These are phyloP conservation scores for Hippocampus zosterae DNA, from an alignment of 2,113 vertebrate species.

Conservation along the genomic window DNA sequence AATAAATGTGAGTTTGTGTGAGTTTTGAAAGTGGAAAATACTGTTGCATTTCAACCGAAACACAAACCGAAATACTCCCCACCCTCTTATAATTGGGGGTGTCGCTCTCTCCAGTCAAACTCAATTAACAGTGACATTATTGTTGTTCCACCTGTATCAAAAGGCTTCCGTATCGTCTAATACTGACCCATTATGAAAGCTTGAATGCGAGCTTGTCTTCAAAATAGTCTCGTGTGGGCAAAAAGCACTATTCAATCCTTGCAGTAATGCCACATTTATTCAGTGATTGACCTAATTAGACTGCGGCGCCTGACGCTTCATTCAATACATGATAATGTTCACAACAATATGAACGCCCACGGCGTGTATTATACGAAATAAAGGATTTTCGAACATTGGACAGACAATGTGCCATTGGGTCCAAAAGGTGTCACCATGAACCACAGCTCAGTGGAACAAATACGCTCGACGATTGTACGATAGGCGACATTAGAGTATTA, in stretches of 20 bases:
- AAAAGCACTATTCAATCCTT: constrained; percentile 22
- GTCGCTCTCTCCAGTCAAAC: neutral
- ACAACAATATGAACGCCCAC: constrained; percentile 50
- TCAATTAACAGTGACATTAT: neutral
- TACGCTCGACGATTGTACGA: constrained; percentile 47
- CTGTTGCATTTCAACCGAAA: constrained; percentile 2
- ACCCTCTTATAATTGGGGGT: neutral
- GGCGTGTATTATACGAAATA: constrained; percentile 41
- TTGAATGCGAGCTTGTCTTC: neutral
- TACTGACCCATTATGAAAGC: neutral
- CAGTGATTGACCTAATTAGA: constrained; percentile 34
- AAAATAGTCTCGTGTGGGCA: constrained; percentile 23
- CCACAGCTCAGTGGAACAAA: constrained; percentile 48
- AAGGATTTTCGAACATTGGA: constrained; percentile 31
- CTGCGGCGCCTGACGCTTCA: constrained; percentile 17
- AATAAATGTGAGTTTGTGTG: neutral
- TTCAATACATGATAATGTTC: constrained; percentile 42
- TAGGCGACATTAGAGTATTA: constrained; percentile 40
- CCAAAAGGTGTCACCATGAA: constrained; percentile 43
- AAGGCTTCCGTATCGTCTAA: neutral
- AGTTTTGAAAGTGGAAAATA: neutral
- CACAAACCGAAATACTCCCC: neutral
- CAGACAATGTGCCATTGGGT: constrained; percentile 47
- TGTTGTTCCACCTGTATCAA: neutral
- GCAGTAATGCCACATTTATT: constrained; percentile 16